Conservation (phyloP, 2,113 vertebrate species). For the Colistium nudipinnis region DNA sequence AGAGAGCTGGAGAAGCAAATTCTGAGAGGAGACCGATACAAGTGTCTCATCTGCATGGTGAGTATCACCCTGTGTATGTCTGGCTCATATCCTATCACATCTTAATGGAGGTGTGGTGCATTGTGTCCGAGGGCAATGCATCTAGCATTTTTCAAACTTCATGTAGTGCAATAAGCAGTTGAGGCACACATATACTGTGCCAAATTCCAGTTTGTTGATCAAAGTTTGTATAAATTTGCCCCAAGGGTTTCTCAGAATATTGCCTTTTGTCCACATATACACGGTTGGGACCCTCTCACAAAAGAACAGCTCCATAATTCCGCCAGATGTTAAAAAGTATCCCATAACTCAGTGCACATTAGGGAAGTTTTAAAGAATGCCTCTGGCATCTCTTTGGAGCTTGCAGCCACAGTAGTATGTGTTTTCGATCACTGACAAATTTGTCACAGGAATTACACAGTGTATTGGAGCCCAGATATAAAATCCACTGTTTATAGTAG, state of each 20-base stretch:
- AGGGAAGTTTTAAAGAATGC: background rate
- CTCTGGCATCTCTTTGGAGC: background rate
- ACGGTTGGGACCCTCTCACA: background rate
- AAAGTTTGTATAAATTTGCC: background rate
- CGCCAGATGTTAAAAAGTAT: no score
- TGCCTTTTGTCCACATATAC: no score
- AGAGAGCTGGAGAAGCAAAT: conserved; percentile 98
- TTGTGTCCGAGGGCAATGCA: background rate
- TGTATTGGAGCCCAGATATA: background rate
- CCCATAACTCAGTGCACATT: background rate
- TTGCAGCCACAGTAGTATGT: conserved; percentile 4
- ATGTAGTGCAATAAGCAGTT: background rate
- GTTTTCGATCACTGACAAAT: no score
- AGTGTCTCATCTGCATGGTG: conserved; percentile 99
- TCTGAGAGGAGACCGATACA: conserved; percentile 97
- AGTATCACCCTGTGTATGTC: conserved; percentile 61
- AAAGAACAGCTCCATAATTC: no score
- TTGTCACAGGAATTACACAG: background rate
- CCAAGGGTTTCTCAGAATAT: no score
- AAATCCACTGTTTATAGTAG: background rate
- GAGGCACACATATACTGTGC: no score
- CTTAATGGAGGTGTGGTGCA: background rate
- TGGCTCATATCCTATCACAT: background rate
- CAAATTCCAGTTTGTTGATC: background rate
- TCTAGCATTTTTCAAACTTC: background rate